phyloP scores from a whole-genome alignment of 2,888 invertebrate genomes.

The Molanna angustata region DNA sequence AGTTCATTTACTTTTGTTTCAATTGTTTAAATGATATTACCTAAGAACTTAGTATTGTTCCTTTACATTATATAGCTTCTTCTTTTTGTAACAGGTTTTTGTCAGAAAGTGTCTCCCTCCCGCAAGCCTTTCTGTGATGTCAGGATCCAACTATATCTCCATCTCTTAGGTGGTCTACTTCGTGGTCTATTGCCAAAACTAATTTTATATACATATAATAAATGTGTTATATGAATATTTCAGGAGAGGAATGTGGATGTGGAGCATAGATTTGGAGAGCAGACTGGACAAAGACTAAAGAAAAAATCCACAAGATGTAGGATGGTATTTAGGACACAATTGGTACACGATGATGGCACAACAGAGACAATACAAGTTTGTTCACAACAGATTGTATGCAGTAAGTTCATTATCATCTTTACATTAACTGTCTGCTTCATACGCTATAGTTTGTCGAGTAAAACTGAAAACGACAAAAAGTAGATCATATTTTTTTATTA shows the following conservation, averaged over 20 bases:
- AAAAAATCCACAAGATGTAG: conserved; percentile 94
- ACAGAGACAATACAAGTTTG: conserved; percentile 83
- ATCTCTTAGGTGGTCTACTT: neutral
- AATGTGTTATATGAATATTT: neutral
- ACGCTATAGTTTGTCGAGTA: too few species aligned
- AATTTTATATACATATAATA: neutral
- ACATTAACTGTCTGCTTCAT: neutral
- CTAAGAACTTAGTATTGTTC: too few species aligned
- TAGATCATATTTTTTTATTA: too few species aligned
- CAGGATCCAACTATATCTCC: too few species aligned
- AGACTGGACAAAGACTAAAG: conserved; percentile 74
- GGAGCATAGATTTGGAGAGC: conserved; percentile 83
- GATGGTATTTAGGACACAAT: conserved; percentile 88
- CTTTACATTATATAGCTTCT: too few species aligned
- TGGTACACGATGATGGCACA: conserved; percentile 74
- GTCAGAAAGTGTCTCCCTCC: too few species aligned
- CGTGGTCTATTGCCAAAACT: neutral
- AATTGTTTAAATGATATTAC: too few species aligned
- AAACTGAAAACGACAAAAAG: too few species aligned
- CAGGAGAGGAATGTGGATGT: conserved; percentile 93
- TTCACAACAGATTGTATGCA: conserved; percentile 89
- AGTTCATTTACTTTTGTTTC: too few species aligned
- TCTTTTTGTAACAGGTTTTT: too few species aligned
- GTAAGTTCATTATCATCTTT: conserved; percentile 58
- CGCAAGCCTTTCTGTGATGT: too few species aligned